Conservation (phyloP, 2,113 vertebrate species). For the Amblyopsis rosae region DNA sequence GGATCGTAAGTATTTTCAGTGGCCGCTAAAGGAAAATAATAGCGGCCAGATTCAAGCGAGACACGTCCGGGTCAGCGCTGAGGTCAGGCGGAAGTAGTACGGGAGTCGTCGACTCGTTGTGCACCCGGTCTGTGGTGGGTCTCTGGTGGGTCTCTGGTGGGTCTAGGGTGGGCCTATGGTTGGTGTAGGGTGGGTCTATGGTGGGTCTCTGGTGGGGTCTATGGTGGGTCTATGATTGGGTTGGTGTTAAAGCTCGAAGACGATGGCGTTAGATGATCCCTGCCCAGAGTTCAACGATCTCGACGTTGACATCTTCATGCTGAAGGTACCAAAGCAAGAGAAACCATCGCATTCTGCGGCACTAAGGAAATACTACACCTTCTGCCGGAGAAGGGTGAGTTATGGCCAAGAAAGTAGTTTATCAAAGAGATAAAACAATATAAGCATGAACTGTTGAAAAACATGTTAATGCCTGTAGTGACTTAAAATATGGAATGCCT, state of each 20-base stretch:
- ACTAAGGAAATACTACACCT: constrained; percentile 76
- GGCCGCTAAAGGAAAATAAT: constrained; percentile 48
- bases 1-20: constrained; percentile 1
- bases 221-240: background rate
- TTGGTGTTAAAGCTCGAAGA: background rate
- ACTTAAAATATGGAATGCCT: no score
- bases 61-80: constrained; percentile 55
- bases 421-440: no score
- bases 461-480: no score
- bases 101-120: background rate
- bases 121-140: background rate
- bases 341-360: constrained; percentile 70
- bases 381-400: constrained; percentile 84
- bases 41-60: constrained; percentile 60
- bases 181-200: no score
- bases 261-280: constrained; percentile 33
- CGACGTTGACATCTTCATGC: constrained; percentile 70
- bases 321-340: constrained; percentile 55
- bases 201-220: no score
- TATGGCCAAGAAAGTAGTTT: background rate
- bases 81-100: constrained; percentile 42
- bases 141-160: no score
- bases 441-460: no score
- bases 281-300: constrained; percentile 64
- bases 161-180: no score